These are phyloP conservation scores for Solenodon paradoxus DNA, from an alignment of 2,113 vertebrate species.

Conservation along the genomic window DNA sequence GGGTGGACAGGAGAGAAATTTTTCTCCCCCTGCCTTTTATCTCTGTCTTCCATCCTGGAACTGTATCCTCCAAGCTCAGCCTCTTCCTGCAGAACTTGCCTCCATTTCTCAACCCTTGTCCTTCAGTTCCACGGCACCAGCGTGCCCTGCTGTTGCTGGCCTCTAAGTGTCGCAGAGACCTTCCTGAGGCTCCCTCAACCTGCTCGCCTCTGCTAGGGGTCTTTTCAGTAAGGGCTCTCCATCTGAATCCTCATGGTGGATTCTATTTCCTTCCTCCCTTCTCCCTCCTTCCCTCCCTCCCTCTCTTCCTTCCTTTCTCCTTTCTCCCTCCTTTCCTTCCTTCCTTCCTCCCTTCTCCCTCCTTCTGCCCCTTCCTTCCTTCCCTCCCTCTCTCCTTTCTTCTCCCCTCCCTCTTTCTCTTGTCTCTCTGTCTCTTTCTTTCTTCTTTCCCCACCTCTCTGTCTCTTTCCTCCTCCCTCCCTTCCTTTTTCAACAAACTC, in stretches of 20 bases:
- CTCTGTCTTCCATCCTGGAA: too few species aligned
- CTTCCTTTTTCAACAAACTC: neutral
- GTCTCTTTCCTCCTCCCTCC: neutral
- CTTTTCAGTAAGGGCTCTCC: too few species aligned
- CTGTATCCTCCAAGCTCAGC: too few species aligned
- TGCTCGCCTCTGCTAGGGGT: too few species aligned
- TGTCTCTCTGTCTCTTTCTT: conserved; percentile 1
- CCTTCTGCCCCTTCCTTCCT: too few species aligned
- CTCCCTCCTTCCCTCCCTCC: fast-evolving
- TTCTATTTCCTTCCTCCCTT: fast-evolving
- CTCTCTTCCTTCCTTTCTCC: fast-evolving
- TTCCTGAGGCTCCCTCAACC: too few species aligned
- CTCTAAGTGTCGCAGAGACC: too few species aligned
- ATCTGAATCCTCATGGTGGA: neutral
- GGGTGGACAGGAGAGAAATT: too few species aligned
- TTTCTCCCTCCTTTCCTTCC: fast-evolving
- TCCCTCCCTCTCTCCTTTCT: neutral
- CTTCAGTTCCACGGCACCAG: too few species aligned
- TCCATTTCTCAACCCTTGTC: too few species aligned
- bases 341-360: fast-evolving
- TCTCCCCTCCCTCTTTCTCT: neutral
- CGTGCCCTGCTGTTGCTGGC: too few species aligned
- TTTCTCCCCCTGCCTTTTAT: too few species aligned
- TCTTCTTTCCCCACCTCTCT: conserved; percentile 45
- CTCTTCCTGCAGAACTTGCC: neutral